Conservation (phyloP, 2,797 vertebrate genomes). For the Poecile montanus region DNA sequence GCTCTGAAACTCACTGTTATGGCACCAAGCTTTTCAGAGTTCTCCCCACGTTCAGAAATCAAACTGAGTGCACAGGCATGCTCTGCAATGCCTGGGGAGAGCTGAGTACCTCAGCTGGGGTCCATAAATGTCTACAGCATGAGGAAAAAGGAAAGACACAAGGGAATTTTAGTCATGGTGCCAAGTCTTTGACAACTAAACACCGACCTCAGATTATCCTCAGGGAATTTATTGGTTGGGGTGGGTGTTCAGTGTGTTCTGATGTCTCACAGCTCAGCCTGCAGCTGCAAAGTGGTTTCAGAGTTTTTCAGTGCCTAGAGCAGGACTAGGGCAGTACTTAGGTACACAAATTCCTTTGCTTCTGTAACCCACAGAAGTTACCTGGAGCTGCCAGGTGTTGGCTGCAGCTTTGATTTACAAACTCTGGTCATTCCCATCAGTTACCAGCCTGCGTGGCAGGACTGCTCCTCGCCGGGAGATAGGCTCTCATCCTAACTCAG, state of each 20-base stretch:
- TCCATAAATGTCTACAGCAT: neutral
- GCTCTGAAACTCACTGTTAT: neutral
- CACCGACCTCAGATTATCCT: neutral
- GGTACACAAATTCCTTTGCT: neutral
- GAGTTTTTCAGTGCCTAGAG: neutral
- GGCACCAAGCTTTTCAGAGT: neutral
- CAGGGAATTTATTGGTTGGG: fast-evolving
- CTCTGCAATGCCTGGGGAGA: neutral
- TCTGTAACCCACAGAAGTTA: fast-evolving
- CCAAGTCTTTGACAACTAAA: neutral
- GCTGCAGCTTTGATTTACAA: neutral
- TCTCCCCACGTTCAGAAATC: neutral
- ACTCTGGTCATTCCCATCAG: neutral
- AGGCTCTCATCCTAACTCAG: fast-evolving
- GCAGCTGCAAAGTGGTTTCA: neutral
- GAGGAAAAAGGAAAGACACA: neutral
- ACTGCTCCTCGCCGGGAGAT: fast-evolving
- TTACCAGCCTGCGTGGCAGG: fast-evolving
- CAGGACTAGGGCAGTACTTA: neutral
- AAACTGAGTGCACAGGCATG: neutral
- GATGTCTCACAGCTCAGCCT: neutral
- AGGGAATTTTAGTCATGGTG: neutral
- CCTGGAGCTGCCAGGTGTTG: neutral
- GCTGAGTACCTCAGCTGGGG: no score
- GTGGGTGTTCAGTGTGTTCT: neutral